phyloP scores from a whole-genome alignment of 2,113 vertebrate genomes.

The Tachysurus vachellii region DNA sequence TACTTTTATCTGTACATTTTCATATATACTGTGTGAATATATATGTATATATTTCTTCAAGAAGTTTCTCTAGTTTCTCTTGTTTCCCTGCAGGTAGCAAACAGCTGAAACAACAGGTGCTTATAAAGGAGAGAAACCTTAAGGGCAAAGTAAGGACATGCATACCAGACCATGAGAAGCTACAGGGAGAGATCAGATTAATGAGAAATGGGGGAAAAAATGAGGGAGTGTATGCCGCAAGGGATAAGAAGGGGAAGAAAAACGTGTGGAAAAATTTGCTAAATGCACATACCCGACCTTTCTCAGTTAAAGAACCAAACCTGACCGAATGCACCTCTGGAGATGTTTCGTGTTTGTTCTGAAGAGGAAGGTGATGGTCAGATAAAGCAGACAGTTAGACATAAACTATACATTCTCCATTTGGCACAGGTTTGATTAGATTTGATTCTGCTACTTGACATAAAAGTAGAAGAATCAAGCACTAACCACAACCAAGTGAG shows the following conservation, averaged over 20 bases:
- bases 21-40: not conserved
- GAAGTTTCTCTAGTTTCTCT: not conserved
- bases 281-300: conserved; percentile 82
- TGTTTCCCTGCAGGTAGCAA: conserved; percentile 9
- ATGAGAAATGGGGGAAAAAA: not conserved
- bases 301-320: conserved; percentile 81
- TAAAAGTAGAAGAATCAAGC: not conserved
- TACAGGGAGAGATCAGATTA: conserved; percentile 6
- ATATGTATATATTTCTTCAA: no score
- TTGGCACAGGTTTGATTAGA: not conserved
- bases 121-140: not conserved
- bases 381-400: conserved; percentile 44
- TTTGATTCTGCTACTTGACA: conserved; percentile 19
- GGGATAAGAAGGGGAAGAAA: conserved; percentile 5
- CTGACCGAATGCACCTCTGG: conserved; percentile 71
- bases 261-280: not conserved
- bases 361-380: conserved; percentile 37
- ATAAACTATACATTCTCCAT: conserved; percentile 3
- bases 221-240: not conserved
- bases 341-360: conserved; percentile 68
- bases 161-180: not conserved
- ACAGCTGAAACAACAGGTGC: conserved; percentile 21
- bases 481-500: not conserved
- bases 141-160: not conserved
- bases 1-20: not conserved